Base-by-base conservation (phyloP, 2,797 vertebrate species). In the Furcifer pardalis region DNA sequence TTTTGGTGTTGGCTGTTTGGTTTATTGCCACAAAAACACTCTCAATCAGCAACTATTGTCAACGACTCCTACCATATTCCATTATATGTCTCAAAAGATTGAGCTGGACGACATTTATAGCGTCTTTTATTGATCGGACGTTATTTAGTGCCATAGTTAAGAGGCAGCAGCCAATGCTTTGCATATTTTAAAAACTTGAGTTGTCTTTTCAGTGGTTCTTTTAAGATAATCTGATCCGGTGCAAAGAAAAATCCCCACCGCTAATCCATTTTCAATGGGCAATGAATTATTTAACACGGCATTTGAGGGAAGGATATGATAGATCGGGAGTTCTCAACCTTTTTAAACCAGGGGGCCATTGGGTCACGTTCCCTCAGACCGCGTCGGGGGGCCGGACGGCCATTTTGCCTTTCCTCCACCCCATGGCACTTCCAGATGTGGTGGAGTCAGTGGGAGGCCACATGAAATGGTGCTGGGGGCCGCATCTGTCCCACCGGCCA, bases 111-210 rank as follows among this genome's bases (percentile, higher is more conserved):
- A 10, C 32, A 30, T 17, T 9, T 71, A 10, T 3, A 27, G 42
- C 9, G 27, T 30, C 68, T 25, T 46, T n/a, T 4, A 13, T 9
- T 0, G 25, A 73, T 44, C 0, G 0, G 44, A 52, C 37, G 0
- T 0, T 19, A 8, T 63, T 82, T 74, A 15, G 2, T 0, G 2
- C 5, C 56, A 30, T 74, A 17, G 19, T 42, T 5, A 19, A 27
- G 10, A n/a, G 3, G 0, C 35, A 27, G n/a, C 35, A 40, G 13
- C 5, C 13, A 2, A 2, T 1, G 15, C 30, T 10, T 49, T 10
- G 1, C 15, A 2, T 63, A 72, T 12, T 72, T 73, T 68, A 17
- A 69, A 83, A 69, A 15, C 81, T 81, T 66, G 30, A 84, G n/a
- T 23, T 1, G 0, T 25, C 66, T 56, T 52, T 40, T 49, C 7